Evolutionary conservation across 2,888 invertebrate genomes (phyloP).

Genomic region (Congeria kusceri): DNA sequence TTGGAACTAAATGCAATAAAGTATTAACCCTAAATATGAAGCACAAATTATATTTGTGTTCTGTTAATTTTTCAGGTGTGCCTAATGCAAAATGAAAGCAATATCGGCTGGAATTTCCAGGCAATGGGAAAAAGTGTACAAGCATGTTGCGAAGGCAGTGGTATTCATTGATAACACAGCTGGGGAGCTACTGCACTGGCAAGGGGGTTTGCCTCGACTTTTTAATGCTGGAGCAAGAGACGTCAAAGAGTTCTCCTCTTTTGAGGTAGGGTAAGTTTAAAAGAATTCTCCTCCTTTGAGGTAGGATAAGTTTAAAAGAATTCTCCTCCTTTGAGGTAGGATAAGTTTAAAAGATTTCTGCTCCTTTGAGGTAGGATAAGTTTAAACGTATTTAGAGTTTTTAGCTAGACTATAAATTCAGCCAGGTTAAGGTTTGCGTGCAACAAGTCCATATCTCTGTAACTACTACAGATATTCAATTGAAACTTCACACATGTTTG

Average conservation of each 20-base stretch:
- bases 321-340: conserved; percentile 89
- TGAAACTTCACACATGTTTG: too few species aligned
- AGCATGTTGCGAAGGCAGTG: conserved; percentile 88
- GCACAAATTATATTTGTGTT: too few species aligned
- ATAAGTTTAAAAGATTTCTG: conserved; percentile 87
- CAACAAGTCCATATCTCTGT: too few species aligned
- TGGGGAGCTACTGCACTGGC: conserved; percentile 90
- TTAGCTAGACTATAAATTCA: background rate
- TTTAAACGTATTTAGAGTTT: background rate
- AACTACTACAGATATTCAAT: too few species aligned
- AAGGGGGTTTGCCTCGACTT: conserved; percentile 88
- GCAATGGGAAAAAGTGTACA: conserved; percentile 88
- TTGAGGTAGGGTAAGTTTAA: conserved; percentile 87
- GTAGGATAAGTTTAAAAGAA: conserved; percentile 86
- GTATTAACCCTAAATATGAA: too few species aligned
- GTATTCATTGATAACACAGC: conserved; percentile 89
- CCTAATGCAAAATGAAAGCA: conserved; percentile 25
- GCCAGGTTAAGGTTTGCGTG: too few species aligned
- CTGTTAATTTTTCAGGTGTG: too few species aligned
- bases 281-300: conserved; percentile 89
- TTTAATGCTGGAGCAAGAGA: conserved; percentile 88
- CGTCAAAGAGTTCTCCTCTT: conserved; percentile 89
- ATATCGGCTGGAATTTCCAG: conserved; percentile 10
- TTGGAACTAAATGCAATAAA: too few species aligned
- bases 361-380: conserved; percentile 87